Percentiles rank a stretch among this genome's conserved stretches.
phyloP scores from a whole-genome alignment of 1,140 invertebrate genomes.

The Apis dorsata region DNA sequence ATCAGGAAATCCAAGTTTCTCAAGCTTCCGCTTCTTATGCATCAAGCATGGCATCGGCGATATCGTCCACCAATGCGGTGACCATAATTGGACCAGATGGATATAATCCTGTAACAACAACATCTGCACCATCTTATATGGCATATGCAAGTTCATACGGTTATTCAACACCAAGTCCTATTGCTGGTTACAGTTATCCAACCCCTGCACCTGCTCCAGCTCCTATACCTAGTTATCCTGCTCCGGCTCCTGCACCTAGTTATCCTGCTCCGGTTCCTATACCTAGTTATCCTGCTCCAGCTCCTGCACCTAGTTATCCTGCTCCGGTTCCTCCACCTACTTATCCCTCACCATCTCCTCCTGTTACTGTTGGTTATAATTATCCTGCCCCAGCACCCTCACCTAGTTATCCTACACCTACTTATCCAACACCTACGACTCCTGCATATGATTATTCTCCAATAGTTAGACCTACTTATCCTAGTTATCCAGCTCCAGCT shows the following conservation, averaged over 20 bases:
- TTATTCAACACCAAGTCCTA: neutral
- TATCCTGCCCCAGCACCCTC: neutral
- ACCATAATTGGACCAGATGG: conserved; percentile 6
- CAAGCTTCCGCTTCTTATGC: neutral
- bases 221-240: no score
- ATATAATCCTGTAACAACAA: neutral
- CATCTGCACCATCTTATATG: no score
- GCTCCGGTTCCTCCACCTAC: neutral
- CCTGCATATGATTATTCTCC: no score
- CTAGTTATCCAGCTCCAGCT: conserved; percentile 4
- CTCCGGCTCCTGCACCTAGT: neutral
- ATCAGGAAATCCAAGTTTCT: neutral
- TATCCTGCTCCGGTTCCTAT: neutral
- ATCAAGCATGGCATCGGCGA: neutral
- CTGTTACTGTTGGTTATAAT: neutral
- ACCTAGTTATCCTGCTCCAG: neutral
- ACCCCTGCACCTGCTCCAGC: no score
- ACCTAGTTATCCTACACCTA: neutral
- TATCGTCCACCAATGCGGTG: neutral
- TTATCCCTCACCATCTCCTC: neutral
- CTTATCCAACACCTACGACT: neutral
- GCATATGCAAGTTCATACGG: neutral
- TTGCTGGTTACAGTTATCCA: neutral
- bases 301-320: neutral
- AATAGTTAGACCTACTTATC: neutral